Evolutionary conservation across 1,140 invertebrate genomes (phyloP), one percentile per base, ranked within the genome.

Genomic region (Adelges cooleyi): DNA sequence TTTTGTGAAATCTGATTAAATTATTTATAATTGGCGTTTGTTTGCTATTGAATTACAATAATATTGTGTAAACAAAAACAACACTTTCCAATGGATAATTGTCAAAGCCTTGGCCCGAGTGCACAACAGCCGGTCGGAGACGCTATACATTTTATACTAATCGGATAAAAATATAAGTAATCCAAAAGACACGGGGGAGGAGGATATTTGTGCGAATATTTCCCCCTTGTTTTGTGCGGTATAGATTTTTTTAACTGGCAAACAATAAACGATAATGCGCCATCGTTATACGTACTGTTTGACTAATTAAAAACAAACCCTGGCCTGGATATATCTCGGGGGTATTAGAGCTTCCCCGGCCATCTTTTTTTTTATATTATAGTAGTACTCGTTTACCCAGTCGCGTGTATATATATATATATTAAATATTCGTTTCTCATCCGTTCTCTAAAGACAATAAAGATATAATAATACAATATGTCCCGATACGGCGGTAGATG

Each of bases 291-390:
- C 56, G 53, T 59, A 62, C 46, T 62, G 56, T 62, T 62, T 46
- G 56, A 62, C 56, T 62, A 62, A 62, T 62, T 62, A 62, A 62
- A 62, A 62, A 62, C 56, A 48, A 62, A 62, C 56, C 56, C 56
- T 62, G 56, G 56, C 56, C 44, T 25, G 56, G 44, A 62, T 62
- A 17, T 17, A 48, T 62, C 56, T 62, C 56, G 56, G 40, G 56
- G 56, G 56, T 62, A 62, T 62, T 62, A 62, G 46, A 62, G 11
- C 5, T 11, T 59, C 11, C 42, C 42, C 25, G 11, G 18, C 17
- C 11, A 62, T 62, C 27, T 44, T 27, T 48, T 50, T 50, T 27
- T 50, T 50, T 62, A 46, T 62, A 62, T 33, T 40, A 48, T 62
- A 62, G 56, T 48, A 40, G 42, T 62, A n/a, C n/a, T n/a, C n/a